Base-by-base conservation (phyloP, 2,797 vertebrate species). In the Heterohyrax brucei region DNA sequence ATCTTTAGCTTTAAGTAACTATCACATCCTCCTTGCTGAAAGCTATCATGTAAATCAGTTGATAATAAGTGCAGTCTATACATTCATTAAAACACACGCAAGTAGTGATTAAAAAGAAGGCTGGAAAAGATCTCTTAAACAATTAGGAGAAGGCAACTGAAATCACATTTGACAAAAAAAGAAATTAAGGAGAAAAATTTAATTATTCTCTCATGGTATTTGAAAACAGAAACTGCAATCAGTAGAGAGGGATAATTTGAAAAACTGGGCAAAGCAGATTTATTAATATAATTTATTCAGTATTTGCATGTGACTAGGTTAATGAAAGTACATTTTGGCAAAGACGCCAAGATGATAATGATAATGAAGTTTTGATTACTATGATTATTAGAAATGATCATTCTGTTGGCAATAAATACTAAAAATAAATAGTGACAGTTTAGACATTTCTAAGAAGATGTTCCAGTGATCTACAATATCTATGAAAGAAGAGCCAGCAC, bases 391-490 rank as follows among this genome's bases (percentile, higher is more conserved):
- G 77, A 85, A 97, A 81, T 87, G 70, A 78, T 89, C 33, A 87
- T 96, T 83, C 87, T 33, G 21, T 82, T 80, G 19, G 21, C n/a
- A 24, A 93, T 46, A 93, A 87, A 91, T 50, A 77, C 22, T 77
- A 66, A 24, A 93, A 86, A 86, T 83, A 95, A 87, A 81, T 24
- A 64, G 12, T 12, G 14, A 89, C 89, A 87, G 8, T n/a, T 95
- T 93, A 66, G 56, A 16, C 59, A 80, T 84, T 68, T 72, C 70
- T 97, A 72, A 93, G 66, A 88, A 26, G 30, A 84, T 78, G 81
- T 96, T 83, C 90, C 48, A 86, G 61, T 95, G 73, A 95, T 93
- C 76, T 91, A 94, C 44, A 87, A 24, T 68, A 26, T 90, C 85
- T 90, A 21, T 79, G 48, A 76, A 87, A 93, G 24, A 22, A 95